phyloP scores from a whole-genome alignment of 2,113 vertebrate genomes.

The Sceloporus tristichus region DNA sequence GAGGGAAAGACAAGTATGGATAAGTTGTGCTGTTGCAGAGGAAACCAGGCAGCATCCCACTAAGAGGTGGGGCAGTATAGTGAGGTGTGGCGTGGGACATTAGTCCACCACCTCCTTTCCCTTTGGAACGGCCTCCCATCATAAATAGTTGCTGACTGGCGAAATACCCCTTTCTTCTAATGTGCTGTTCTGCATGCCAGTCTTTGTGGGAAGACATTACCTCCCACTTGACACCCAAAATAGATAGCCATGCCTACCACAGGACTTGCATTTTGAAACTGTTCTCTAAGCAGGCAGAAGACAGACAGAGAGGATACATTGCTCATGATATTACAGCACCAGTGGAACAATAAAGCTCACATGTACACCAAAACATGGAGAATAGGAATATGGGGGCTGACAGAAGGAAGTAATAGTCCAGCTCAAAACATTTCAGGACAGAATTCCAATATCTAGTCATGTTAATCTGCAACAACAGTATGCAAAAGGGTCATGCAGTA shows the following conservation, averaged over 20 bases:
- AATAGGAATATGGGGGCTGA: not conserved
- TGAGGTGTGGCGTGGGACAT: too few species aligned
- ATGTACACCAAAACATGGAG: not conserved
- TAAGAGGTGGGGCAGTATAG: not conserved
- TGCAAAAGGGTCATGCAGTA: too few species aligned
- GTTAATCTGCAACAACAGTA: too few species aligned
- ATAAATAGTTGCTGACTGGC: not conserved
- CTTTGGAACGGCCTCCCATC: not conserved
- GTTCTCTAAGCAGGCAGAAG: not conserved
- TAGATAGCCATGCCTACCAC: not conserved
- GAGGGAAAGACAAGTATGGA: not conserved
- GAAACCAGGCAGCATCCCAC: too few species aligned
- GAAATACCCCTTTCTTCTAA: not conserved
- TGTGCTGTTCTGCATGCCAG: not conserved
- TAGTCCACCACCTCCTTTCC: not conserved
- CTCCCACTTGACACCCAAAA: not conserved
- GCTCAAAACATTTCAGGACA: too few species aligned
- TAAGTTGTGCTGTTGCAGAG: not conserved
- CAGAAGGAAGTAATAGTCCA: not conserved
- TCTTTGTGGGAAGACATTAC: not conserved
- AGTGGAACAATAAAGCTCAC: not conserved
- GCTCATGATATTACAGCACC: not conserved
- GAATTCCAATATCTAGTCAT: too few species aligned
- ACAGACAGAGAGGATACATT: not conserved
- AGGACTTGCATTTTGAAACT: not conserved